Evolutionary conservation across 1,140 invertebrate genomes (phyloP), one percentile per base, ranked within the genome.

Genomic region (Pteromalus puparum): DNA sequence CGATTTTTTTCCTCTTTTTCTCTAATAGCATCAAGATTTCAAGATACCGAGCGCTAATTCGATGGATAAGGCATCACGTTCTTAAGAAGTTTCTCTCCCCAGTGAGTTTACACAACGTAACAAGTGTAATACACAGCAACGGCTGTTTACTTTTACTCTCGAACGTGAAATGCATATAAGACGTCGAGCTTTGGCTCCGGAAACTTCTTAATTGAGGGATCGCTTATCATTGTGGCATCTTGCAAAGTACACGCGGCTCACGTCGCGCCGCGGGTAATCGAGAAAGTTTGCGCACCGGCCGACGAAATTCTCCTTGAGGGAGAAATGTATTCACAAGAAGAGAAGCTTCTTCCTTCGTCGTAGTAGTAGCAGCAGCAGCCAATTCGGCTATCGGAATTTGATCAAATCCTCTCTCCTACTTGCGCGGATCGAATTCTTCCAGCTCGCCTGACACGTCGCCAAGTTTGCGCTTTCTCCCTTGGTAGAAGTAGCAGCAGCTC

Each of bases 141-240:
- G 42, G 26, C 42, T 76, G 72, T 74, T 74, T 74, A 74, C 72
- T 74, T 74, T 74, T 74, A 74, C 72, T 74, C 72, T 42, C 72
- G 34, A 74, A 67, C 48, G 48, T 61, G 76, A 78, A 78, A 67
- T 28, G 74, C 74, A 78, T 61, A n/a, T 78, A 61, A 67, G 53
- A 61, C 13, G 46, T n/a, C n/a, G 3, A 34, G 30, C 30, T 34
- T 30, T 1, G 0, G 0, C 4, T 4, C 9, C 53, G 28, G 76
- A 79, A 84, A 84, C 77, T 84, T 80, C 77, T 73, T 84, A 84
- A 84, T 84, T 75, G 83, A 84, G 77, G 83, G 48, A 81, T 75
- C 83, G 83, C 83, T 84, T 80, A 84, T 85, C 83, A 9, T 75
- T n/a, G n/a, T 26, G 42, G 46, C 24, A 28, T 80, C 78, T 79